Evolutionary conservation across 1,140 invertebrate genomes (phyloP).

Genomic region (Heliconius nattereri): DNA sequence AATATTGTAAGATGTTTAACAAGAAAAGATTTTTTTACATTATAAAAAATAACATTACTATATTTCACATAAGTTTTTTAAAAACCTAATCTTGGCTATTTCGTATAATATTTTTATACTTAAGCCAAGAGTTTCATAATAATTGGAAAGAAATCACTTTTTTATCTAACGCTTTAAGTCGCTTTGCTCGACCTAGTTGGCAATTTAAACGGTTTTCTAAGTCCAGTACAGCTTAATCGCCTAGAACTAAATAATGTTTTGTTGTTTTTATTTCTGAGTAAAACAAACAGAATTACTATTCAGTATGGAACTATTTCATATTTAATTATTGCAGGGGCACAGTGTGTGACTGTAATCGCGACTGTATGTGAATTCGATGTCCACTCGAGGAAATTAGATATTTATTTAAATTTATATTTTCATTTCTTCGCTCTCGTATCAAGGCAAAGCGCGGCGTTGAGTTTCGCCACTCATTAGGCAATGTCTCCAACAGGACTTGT

Average conservation of each 20-base stretch:
- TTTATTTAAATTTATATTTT: too few species aligned
- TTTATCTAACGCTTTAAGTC: conserved; percentile 19
- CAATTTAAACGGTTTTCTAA: conserved; percentile 8
- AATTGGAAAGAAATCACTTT: conserved; percentile 21
- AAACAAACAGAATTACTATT: neutral
- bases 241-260: conserved; percentile 4
- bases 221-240: neutral
- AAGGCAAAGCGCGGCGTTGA: too few species aligned
- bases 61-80: neutral
- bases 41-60: neutral
- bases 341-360: too few species aligned
- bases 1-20: too few species aligned
- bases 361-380: too few species aligned
- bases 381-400: too few species aligned
- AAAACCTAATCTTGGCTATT: neutral
- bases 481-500: too few species aligned
- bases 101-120: conserved; percentile 11
- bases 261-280: neutral
- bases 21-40: too few species aligned
- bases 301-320: neutral
- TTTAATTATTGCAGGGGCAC: too few species aligned
- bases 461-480: too few species aligned
- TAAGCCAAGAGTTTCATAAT: conserved; percentile 2
- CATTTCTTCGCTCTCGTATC: too few species aligned
- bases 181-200: conserved; percentile 10